These are phyloP conservation scores for Polydrusus tereticollis DNA, from an alignment of 2,888 invertebrate genomes.

Conservation along the genomic window DNA sequence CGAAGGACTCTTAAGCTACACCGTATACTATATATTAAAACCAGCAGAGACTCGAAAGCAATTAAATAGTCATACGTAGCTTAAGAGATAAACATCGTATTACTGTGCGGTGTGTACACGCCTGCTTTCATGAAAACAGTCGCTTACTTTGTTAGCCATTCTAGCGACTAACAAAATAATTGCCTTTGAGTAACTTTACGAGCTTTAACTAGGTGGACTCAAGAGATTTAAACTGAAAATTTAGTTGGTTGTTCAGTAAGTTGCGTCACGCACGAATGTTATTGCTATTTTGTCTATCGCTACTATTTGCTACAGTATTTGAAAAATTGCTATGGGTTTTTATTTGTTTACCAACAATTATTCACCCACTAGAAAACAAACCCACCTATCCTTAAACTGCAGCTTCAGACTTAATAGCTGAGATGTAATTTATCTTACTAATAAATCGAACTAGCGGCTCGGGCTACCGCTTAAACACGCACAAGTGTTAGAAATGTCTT, in stretches of 20 bases:
- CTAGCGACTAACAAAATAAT: constrained; percentile 10
- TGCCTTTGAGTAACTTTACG: constrained; percentile 9
- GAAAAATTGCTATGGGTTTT: too few species aligned
- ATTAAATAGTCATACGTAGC: constrained; percentile 7
- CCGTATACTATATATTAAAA: not conserved
- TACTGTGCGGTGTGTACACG: not conserved
- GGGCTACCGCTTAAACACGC: too few species aligned
- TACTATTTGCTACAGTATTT: too few species aligned
- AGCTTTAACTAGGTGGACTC: constrained; percentile 9
- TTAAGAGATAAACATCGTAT: constrained; percentile 10
- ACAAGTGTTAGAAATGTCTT: too few species aligned
- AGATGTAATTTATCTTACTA: too few species aligned
- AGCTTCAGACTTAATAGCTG: too few species aligned
- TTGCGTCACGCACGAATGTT: constrained; percentile 14
- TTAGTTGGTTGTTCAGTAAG: constrained; percentile 4
- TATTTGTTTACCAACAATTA: too few species aligned
- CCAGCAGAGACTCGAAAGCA: constrained; percentile 6
- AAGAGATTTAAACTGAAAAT: not conserved
- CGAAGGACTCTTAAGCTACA: not conserved
- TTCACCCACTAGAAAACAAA: too few species aligned
- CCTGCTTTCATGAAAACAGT: constrained; percentile 9
- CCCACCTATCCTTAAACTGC: too few species aligned
- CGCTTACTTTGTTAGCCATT: constrained; percentile 1
- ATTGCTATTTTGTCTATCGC: constrained; percentile 9
- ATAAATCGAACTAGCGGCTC: too few species aligned